Evolutionary conservation across 1,140 invertebrate genomes (phyloP).

Genomic region (Chrysoperla carnea): DNA sequence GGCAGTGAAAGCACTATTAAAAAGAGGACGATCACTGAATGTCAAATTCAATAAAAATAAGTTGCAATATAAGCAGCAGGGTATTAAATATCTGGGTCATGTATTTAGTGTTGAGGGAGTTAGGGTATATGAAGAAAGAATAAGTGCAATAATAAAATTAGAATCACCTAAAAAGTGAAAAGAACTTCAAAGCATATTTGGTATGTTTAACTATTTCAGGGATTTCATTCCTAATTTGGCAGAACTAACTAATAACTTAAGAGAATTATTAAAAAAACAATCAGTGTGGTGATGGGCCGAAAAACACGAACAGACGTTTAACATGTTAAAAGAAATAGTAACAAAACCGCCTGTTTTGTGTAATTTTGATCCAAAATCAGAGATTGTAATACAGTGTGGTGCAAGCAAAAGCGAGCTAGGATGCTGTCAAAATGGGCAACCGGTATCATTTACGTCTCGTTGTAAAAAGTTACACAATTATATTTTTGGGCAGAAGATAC

Average conservation of each 20-base stretch:
- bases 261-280: constrained; percentile 3
- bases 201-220: constrained; percentile 2
- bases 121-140: constrained; percentile 4
- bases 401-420: too few relatives aligned
- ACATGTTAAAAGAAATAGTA: too few relatives aligned
- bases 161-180: neutral
- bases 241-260: neutral
- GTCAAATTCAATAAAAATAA: constrained; percentile 14
- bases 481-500: too few relatives aligned
- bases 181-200: constrained; percentile 3
- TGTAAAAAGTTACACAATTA: too few relatives aligned
- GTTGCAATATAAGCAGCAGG: constrained; percentile 8
- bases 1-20: constrained; percentile 14
- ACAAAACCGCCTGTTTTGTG: too few relatives aligned
- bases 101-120: constrained; percentile 8
- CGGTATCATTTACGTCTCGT: too few relatives aligned
- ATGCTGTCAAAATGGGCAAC: too few relatives aligned
- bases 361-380: too few relatives aligned
- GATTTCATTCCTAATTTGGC: constrained; percentile 3
- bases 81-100: constrained; percentile 12
- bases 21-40: constrained; percentile 6
- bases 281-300: neutral
- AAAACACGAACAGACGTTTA: too few relatives aligned
- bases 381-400: too few relatives aligned
- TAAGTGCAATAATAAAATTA: constrained; percentile 7